Evolutionary conservation across 2,797 vertebrate species (phyloP).

Genomic region (Propithecus perrieri): DNA sequence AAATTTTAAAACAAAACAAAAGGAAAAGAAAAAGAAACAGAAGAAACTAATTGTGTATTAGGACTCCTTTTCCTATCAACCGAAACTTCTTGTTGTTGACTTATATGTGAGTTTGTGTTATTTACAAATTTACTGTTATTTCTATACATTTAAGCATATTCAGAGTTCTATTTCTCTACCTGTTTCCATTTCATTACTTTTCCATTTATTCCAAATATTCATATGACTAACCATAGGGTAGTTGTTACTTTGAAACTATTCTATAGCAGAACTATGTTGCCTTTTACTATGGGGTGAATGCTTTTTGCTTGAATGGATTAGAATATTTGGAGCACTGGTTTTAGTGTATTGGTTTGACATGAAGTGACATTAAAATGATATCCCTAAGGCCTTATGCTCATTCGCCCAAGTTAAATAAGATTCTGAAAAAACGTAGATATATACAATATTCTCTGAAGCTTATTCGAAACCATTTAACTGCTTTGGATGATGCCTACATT

Average conservation of each 20-base stretch:
- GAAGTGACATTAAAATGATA: slow-evolving; percentile 48
- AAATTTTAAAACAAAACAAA: background rate
- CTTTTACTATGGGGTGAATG: background rate
- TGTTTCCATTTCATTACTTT: slow-evolving; percentile 33
- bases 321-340: slow-evolving; percentile 59
- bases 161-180: background rate
- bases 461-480: background rate
- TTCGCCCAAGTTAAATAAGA: slow-evolving; percentile 39
- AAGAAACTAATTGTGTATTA: background rate
- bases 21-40: background rate
- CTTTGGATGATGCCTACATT: background rate
- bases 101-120: background rate
- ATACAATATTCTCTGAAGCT: background rate
- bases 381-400: slow-evolving; percentile 48
- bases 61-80: background rate
- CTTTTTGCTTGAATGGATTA: slow-evolving; percentile 24
- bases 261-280: background rate
- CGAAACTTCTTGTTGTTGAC: background rate
- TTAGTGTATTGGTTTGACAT: slow-evolving; percentile 59
- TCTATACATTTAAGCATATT: background rate
- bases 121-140: slow-evolving; percentile 17
- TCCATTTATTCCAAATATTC: slow-evolving; percentile 57
- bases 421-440: slow-evolving; percentile 49
- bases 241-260: slow-evolving; percentile 27
- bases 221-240: background rate